Conservation (phyloP, 2,888 invertebrate species). For the Calliopum simillimum region DNA sequence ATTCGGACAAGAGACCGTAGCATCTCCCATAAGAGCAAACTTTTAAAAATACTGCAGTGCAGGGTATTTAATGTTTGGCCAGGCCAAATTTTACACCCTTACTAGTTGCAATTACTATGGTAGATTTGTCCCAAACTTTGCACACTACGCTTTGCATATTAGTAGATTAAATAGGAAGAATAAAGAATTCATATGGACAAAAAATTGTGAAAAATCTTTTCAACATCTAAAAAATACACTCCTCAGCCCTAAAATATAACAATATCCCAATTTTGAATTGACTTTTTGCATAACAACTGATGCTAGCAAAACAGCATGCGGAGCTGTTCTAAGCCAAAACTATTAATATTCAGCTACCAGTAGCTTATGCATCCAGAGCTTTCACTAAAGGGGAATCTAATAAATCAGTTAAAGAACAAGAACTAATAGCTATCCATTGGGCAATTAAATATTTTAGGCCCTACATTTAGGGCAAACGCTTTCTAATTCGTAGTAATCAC, state of each 20-base stretch:
- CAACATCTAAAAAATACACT: constrained; percentile 32
- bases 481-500: constrained; percentile 47
- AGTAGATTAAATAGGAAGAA: constrained; percentile 42
- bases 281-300: constrained; percentile 12
- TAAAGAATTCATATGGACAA: constrained; percentile 35
- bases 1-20: no score
- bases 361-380: no score
- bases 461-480: constrained; percentile 43
- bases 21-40: no score
- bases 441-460: constrained; percentile 47
- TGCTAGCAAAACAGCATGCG: no score
- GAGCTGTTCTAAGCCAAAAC: no score
- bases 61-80: no score
- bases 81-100: no score
- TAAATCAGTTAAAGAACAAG: no score
- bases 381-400: no score
- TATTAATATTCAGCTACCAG: no score
- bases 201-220: constrained; percentile 31
- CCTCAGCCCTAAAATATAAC: constrained; percentile 24
- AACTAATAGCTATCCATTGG: constrained; percentile 46
- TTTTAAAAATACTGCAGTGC: no score
- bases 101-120: constrained; percentile 13
- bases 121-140: constrained; percentile 41
- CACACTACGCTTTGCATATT: constrained; percentile 40
- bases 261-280: constrained; percentile 36